phyloP scores from a whole-genome alignment of 1,140 invertebrate genomes.

The Ridgeia piscesae region DNA sequence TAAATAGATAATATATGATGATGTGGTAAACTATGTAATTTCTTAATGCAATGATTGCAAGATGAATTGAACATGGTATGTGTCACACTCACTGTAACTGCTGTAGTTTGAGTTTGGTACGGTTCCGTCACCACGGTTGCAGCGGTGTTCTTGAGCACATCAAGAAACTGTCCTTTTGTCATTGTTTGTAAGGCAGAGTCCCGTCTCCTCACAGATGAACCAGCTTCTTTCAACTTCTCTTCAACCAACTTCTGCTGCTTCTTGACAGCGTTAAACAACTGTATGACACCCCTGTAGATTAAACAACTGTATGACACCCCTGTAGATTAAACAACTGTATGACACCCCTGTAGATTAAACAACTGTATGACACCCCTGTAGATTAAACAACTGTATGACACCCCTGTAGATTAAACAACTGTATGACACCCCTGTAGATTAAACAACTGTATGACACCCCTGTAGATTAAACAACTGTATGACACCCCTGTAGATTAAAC shows the following conservation, averaged over 20 bases:
- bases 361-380: not conserved
- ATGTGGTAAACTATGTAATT: too few relatives aligned
- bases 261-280: conserved; percentile 86
- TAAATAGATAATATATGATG: not conserved
- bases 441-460: conserved; percentile 61
- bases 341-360: not conserved
- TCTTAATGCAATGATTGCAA: not conserved
- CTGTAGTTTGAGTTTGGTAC: not conserved
- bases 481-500: too few relatives aligned
- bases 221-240: conserved; percentile 71
- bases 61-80: not conserved
- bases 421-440: conserved; percentile 58
- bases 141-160: conserved; percentile 72
- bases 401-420: too few relatives aligned
- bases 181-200: conserved; percentile 75
- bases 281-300: conserved; percentile 78
- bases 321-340: conserved; percentile 53
- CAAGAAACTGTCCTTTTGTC: conserved; percentile 79
- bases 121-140: not conserved
- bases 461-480: conserved; percentile 9
- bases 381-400: not conserved
- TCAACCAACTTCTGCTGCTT: conserved; percentile 79
- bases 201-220: conserved; percentile 76
- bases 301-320: conserved; percentile 41
- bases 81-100: not conserved